phyloP scores from a whole-genome alignment of 1,140 invertebrate genomes.

The Drosophila lacertosa region DNA sequence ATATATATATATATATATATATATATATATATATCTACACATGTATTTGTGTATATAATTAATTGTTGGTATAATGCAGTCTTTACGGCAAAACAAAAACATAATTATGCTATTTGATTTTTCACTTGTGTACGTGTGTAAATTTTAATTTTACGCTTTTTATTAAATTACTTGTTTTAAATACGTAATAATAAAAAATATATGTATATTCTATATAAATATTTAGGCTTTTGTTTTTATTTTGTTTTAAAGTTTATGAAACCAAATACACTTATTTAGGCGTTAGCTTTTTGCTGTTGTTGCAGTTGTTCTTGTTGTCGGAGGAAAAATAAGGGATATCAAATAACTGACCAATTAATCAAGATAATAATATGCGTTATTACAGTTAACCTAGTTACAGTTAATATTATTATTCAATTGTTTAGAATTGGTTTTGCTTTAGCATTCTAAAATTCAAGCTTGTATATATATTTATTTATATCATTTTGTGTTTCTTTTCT shows the following conservation, averaged over 20 bases:
- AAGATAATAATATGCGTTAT: background rate
- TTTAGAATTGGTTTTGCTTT: conserved; percentile 6
- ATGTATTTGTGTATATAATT: conserved; percentile 69
- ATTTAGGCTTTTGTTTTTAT: conserved; percentile 69
- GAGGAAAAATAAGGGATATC: conserved; percentile 1
- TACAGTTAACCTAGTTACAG: no score
- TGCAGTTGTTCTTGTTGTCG: conserved; percentile 1
- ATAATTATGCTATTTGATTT: conserved; percentile 80
- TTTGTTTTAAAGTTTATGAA: conserved; percentile 74
- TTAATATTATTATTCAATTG: conserved; percentile 12
- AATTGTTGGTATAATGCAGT: conserved; percentile 84
- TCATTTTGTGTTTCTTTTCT: conserved; percentile 19
- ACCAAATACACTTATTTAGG: conserved; percentile 78
- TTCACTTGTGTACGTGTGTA: conserved; percentile 42
- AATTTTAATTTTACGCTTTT: conserved; percentile 40
- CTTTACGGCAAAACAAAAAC: conserved; percentile 84
- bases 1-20: conserved; percentile 23
- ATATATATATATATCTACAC: no score
- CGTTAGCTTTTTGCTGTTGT: conserved; percentile 20
- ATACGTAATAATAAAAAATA: conserved; percentile 79
- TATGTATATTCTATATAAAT: conserved; percentile 68
- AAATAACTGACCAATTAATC: background rate
- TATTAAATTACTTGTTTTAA: conserved; percentile 35
- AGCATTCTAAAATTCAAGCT: conserved; percentile 6
- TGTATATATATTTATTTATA: conserved; percentile 24